Conservation (phyloP, 2,113 vertebrate genomes). For the Hemicordylus capensis region DNA sequence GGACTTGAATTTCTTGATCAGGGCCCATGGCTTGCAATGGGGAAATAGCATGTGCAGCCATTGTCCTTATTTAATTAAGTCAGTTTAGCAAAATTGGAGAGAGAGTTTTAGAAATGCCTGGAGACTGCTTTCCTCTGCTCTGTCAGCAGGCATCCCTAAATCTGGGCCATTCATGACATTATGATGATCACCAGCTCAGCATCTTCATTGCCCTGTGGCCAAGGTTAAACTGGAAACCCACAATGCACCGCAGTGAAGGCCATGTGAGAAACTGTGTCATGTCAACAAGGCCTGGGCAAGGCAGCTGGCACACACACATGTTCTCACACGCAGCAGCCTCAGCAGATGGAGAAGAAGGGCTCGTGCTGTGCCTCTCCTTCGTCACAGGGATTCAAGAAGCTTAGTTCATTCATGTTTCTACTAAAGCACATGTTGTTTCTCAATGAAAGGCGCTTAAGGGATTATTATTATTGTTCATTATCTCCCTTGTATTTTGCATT, state of each 20-base stretch:
- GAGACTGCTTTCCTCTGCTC: conserved; percentile 12
- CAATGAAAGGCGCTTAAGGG: conserved; percentile 11
- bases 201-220: conserved; percentile 43
- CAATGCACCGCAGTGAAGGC: conserved; percentile 4
- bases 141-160: conserved; percentile 29
- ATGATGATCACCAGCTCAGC: conserved; percentile 49
- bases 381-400: not conserved
- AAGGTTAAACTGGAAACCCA: conserved; percentile 63
- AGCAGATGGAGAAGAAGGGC: accelerated
- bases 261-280: not conserved
- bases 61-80: not conserved
- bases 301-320: not conserved
- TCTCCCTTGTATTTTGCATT: accelerated
- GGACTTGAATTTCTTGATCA: not conserved
- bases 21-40: not conserved
- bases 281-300: not conserved
- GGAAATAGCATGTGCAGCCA: not conserved
- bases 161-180: conserved; percentile 44
- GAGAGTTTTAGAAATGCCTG: not conserved
- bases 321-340: not conserved
- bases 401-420: not conserved
- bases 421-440: not conserved
- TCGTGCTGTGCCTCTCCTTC: accelerated
- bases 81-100: not conserved
- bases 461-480: conserved; percentile 11